These are phyloP conservation scores for Pseudomyrmex gracilis DNA, from an alignment of 1,140 invertebrate genomes.

Conservation along the genomic window DNA sequence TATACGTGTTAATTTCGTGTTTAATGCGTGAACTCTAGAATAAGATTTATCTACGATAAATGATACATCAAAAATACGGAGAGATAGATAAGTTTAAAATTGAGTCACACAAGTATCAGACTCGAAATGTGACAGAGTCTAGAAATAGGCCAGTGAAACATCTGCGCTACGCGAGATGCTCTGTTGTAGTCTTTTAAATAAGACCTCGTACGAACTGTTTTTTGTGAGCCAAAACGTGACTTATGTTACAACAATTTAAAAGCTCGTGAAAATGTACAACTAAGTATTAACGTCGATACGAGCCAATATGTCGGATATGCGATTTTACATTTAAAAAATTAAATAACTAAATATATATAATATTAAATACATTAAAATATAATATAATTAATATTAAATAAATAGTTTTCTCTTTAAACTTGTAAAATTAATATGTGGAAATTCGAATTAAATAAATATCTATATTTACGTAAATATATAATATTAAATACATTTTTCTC, in stretches of 20 bases:
- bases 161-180: slow-evolving; percentile 1
- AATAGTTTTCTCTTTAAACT: too few relatives aligned
- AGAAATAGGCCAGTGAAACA: slow-evolving; percentile 43
- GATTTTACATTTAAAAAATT: too few relatives aligned
- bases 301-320: too few relatives aligned
- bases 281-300: too few relatives aligned
- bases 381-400: too few relatives aligned
- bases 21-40: slow-evolving; percentile 6
- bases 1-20: neutral
- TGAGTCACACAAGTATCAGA: slow-evolving; percentile 17
- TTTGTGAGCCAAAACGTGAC: neutral
- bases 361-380: too few relatives aligned
- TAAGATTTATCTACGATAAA: neutral
- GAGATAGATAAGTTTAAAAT: slow-evolving; percentile 9
- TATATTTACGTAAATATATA: too few relatives aligned
- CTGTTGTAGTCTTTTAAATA: slow-evolving; percentile 11
- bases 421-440: too few relatives aligned
- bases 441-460: too few relatives aligned
- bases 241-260: neutral
- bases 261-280: neutral
- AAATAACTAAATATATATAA: too few relatives aligned
- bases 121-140: slow-evolving; percentile 16
- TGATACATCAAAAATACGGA: neutral
- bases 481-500: too few relatives aligned
- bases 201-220: slow-evolving; percentile 29